These are phyloP conservation scores for Melanotus villosus DNA, from an alignment of 2,888 invertebrate genomes.

Conservation along the genomic window DNA sequence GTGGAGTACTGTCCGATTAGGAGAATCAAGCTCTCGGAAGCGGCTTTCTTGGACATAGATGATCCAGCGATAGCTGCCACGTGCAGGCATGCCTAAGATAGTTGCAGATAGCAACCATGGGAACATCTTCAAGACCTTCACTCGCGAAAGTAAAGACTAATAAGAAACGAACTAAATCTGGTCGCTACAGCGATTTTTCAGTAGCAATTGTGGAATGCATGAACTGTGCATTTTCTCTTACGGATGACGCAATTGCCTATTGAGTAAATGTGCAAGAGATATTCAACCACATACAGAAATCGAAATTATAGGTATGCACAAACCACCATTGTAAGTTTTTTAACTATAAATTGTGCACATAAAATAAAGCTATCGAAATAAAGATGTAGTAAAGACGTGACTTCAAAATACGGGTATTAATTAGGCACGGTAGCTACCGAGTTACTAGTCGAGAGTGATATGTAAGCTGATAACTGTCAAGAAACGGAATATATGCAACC, in stretches of 20 bases:
- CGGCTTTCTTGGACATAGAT: slow-evolving; percentile 55
- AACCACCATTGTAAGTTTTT: not conserved
- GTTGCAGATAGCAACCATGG: slow-evolving; percentile 52
- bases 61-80: slow-evolving; percentile 64
- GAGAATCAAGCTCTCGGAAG: slow-evolving; percentile 44
- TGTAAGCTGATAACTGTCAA: slow-evolving; percentile 40
- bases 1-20: slow-evolving; percentile 15
- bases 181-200: slow-evolving; percentile 6
- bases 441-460: slow-evolving; percentile 27
- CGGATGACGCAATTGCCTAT: slow-evolving; percentile 21
- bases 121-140: slow-evolving; percentile 50
- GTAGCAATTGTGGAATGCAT: slow-evolving; percentile 11
- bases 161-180: slow-evolving; percentile 10
- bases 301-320: not conserved
- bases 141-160: slow-evolving; percentile 33
- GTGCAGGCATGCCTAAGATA: slow-evolving; percentile 65
- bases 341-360: slow-evolving; percentile 23
- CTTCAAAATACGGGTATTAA: slow-evolving; percentile 47
- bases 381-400: slow-evolving; percentile 48
- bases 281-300: slow-evolving; percentile 5
- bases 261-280: not conserved
- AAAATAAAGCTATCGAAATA: slow-evolving; percentile 49
- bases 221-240: slow-evolving; percentile 19
- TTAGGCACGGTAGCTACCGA: slow-evolving; percentile 46
- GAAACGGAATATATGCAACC: too few species aligned